Conservation (phyloP, 2,797 vertebrate genomes). For the Sternotherus odoratus region DNA sequence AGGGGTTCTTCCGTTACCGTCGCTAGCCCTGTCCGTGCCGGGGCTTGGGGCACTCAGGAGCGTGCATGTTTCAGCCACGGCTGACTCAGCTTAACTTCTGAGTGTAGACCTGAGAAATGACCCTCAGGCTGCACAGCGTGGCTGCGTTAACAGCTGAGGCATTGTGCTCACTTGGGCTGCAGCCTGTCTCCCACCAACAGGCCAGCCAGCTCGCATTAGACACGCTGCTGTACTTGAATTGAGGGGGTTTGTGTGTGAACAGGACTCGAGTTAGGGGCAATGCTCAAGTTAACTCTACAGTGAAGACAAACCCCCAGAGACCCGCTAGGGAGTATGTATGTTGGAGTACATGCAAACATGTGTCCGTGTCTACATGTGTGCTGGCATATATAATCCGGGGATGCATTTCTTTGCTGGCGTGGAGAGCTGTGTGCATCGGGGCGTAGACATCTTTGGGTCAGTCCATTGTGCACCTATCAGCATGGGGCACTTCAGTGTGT, state of each 20-base stretch:
- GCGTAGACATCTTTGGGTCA: neutral
- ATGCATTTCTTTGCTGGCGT: neutral
- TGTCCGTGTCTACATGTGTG: neutral
- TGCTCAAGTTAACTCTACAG: neutral
- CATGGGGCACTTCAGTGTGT: neutral
- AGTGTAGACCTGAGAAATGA: neutral
- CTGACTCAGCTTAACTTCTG: neutral
- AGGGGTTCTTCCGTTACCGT: no score
- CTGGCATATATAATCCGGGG: neutral
- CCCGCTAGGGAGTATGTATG: accelerated
- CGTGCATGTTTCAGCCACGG: neutral
- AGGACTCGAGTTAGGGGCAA: neutral
- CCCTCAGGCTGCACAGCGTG: neutral
- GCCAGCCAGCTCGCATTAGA: neutral
- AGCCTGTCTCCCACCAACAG: neutral
- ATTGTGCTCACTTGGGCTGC: neutral
- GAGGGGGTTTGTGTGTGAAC: neutral
- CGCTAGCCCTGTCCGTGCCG: neutral
- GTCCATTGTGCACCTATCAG: neutral
- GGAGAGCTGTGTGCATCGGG: neutral
- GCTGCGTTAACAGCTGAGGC: neutral
- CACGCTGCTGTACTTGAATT: neutral
- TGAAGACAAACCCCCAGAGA: neutral
- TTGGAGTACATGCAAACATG: neutral
- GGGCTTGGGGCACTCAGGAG: neutral